Conservation (phyloP, 2,888 invertebrate genomes). For the Prenolepis imparis region DNA sequence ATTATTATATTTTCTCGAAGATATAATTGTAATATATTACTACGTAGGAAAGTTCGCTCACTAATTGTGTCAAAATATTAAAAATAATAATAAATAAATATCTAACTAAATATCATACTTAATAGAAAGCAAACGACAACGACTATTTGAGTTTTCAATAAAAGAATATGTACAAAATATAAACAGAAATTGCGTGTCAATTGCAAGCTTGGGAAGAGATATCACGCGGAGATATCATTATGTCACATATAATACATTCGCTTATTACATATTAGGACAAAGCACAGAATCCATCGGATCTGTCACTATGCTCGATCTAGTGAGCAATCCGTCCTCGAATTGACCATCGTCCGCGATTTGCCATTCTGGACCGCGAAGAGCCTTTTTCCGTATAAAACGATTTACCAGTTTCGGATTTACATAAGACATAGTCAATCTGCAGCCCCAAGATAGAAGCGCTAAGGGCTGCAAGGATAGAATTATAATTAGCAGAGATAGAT, state of each 20-base stretch:
- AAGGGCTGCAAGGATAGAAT: constrained; percentile 88
- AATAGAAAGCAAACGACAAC: background rate
- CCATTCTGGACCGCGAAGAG: constrained; percentile 88
- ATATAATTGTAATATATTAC: constrained; percentile 1
- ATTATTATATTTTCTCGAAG: background rate
- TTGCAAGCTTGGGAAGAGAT: background rate
- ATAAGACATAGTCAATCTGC: constrained; percentile 90
- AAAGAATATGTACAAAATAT: constrained; percentile 45
- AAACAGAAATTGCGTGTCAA: constrained; percentile 3
- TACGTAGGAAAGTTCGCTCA: background rate
- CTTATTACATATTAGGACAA: constrained; percentile 83
- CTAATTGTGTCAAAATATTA: background rate
- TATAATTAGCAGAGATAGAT: background rate
- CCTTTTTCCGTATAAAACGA: constrained; percentile 89
- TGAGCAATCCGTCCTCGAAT: constrained; percentile 86
- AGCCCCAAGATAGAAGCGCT: constrained; percentile 92
- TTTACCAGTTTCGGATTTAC: constrained; percentile 88
- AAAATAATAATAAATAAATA: constrained; percentile 25
- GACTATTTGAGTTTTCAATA: background rate
- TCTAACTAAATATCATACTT: background rate
- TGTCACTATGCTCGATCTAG: constrained; percentile 86
- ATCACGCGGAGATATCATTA: background rate
- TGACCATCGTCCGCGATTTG: constrained; percentile 86
- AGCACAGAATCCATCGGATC: constrained; percentile 85
- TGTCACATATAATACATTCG: background rate